Evolutionary conservation across 2,888 invertebrate genomes (phyloP).

Genomic region (Phalera bucephala): DNA sequence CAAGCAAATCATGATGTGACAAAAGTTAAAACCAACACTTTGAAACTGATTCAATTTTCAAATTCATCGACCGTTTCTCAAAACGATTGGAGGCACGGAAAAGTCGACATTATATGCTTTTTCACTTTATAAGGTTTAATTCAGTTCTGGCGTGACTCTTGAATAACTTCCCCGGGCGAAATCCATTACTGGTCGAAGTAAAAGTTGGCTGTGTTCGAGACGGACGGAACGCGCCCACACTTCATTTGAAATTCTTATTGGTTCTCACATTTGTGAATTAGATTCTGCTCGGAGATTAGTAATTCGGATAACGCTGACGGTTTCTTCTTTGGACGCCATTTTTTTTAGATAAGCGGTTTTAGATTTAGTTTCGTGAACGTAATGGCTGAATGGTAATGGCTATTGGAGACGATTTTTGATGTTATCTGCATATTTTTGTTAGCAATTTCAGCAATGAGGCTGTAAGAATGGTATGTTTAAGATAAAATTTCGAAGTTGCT

Average conservation of each 20-base stretch:
- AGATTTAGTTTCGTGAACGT: conserved; percentile 8
- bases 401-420: conserved; percentile 6
- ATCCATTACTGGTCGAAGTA: conserved; percentile 42
- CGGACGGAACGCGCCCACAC: conserved; percentile 25
- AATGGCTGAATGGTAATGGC: conserved; percentile 12
- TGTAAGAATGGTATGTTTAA: too few relatives aligned
- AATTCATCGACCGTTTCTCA: conserved; percentile 33
- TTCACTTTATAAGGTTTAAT: conserved; percentile 44
- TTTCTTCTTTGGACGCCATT: conserved; percentile 13
- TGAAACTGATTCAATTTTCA: conserved; percentile 27
- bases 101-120: conserved; percentile 33
- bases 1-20: too few relatives aligned
- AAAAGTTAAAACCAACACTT: too few relatives aligned
- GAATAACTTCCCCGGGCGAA: conserved; percentile 37
- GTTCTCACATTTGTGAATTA: conserved; percentile 42
- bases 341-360: conserved; percentile 15
- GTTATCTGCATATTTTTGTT: conserved; percentile 10
- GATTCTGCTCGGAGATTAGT: conserved; percentile 36
- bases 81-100: conserved; percentile 28
- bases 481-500: too few relatives aligned
- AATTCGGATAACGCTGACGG: conserved; percentile 34
- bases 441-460: conserved; percentile 1
- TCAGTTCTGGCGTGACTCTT: conserved; percentile 45
- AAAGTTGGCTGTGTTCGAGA: conserved; percentile 39
- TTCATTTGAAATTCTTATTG: conserved; percentile 53